Percentiles rank a stretch among this genome's conserved stretches.
Conservation (phyloP, 2,113 vertebrate species). For the Podocnemis expansa region DNA sequence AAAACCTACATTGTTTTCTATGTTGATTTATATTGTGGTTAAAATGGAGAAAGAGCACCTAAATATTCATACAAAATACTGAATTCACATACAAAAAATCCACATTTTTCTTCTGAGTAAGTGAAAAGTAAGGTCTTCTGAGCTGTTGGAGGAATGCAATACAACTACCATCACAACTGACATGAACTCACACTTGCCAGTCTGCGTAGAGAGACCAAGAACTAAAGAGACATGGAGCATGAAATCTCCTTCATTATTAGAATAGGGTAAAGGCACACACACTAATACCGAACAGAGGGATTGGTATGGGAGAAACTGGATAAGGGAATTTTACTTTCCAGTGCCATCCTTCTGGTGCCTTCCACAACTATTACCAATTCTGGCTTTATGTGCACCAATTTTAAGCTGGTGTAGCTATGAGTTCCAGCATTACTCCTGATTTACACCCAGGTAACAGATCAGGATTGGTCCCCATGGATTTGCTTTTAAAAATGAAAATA, state of each 20-base stretch:
- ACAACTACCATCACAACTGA: background rate
- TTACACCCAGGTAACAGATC: background rate
- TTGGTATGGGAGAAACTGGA: background rate
- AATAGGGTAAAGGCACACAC: background rate
- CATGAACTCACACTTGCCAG: background rate
- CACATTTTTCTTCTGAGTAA: conserved; percentile 35
- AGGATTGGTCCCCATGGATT: background rate
- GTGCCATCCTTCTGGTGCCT: background rate
- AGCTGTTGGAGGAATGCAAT: conserved; percentile 1
- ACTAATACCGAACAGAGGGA: background rate
- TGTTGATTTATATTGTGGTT: conserved; percentile 78
- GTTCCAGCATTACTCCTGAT: background rate
- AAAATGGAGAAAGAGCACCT: conserved; percentile 41
- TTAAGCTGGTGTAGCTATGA: background rate
- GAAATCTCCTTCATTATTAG: background rate
- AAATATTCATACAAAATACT: conserved; percentile 57
- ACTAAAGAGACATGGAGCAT: background rate
- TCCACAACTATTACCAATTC: background rate
- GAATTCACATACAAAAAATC: conserved; percentile 32
- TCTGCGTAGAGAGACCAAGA: background rate
- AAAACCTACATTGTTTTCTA: conserved; percentile 78
- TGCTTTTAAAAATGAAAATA: background rate
- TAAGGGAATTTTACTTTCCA: background rate
- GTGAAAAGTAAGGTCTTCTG: background rate
- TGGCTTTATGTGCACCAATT: background rate